Percentiles rank a stretch among this genome's conserved stretches.
phyloP scores from a whole-genome alignment of 1,140 invertebrate genomes.

The Anagrus nilaparvatae region DNA sequence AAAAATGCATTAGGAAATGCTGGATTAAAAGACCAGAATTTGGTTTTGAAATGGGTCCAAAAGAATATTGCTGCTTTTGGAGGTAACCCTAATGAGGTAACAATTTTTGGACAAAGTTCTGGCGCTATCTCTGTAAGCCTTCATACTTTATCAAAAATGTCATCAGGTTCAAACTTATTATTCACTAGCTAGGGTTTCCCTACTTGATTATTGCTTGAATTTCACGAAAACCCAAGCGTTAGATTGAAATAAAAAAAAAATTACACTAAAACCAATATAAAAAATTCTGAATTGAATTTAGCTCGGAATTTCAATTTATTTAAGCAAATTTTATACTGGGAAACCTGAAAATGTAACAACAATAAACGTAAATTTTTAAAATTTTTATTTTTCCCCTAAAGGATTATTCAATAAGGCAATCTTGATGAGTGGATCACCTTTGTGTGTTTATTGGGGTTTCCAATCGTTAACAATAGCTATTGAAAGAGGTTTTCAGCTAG shows the following conservation, averaged over 20 bases:
- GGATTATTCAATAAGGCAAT: slow-evolving; percentile 55
- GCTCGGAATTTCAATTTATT: no score
- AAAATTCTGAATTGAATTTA: no score
- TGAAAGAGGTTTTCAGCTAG: slow-evolving; percentile 48
- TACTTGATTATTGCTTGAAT: no score
- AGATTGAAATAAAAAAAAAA: no score
- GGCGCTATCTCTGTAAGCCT: slow-evolving; percentile 40
- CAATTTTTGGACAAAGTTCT: slow-evolving; percentile 43
- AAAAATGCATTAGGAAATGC: slow-evolving; percentile 43
- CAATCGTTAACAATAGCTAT: slow-evolving; percentile 37
- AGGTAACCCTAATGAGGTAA: slow-evolving; percentile 41
- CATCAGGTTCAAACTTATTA: slow-evolving; percentile 25
- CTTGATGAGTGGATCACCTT: slow-evolving; percentile 54
- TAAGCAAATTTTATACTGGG: background rate
- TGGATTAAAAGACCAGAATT: slow-evolving; percentile 49
- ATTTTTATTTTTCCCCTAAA: slow-evolving; percentile 19
- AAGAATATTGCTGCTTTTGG: slow-evolving; percentile 49
- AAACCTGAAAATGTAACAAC: background rate
- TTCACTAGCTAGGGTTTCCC: no score
- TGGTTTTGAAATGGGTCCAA: slow-evolving; percentile 51
- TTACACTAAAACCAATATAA: no score
- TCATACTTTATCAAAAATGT: slow-evolving; percentile 37
- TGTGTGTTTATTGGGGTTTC: slow-evolving; percentile 58
- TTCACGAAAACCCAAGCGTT: no score
- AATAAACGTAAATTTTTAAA: background rate